These are phyloP conservation scores for Megalops atlanticus DNA, from an alignment of 2,113 vertebrate genomes.

Conservation along the genomic window DNA sequence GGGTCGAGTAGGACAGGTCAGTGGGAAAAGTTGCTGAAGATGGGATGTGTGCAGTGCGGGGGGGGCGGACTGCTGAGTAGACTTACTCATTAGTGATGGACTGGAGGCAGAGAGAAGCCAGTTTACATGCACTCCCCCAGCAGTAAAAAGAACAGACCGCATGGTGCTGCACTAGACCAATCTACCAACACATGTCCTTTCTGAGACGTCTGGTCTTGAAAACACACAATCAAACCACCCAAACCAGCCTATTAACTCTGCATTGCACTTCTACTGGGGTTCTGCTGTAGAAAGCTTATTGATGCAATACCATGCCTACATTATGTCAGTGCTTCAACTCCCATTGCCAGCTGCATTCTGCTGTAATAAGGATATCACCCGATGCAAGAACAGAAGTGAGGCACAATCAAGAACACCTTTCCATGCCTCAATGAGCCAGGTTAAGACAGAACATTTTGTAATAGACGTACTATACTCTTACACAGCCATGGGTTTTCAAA, in stretches of 20 bases:
- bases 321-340: neutral
- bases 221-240: neutral
- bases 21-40: slow-evolving; percentile 79
- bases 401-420: neutral
- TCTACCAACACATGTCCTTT: neutral
- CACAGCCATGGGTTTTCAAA: neutral
- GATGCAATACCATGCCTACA: neutral
- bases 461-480: neutral
- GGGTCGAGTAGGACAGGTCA: slow-evolving; percentile 85
- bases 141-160: neutral
- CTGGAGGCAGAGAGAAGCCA: neutral
- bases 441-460: neutral
- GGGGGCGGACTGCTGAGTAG: slow-evolving; percentile 77
- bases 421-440: neutral
- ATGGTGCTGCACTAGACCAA: neutral
- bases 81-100: slow-evolving; percentile 83
- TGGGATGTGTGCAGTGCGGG: slow-evolving; percentile 27
- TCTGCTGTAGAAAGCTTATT: neutral
- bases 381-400: neutral
- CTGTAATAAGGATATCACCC: neutral
- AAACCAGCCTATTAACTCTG: neutral
- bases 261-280: neutral
- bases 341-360: neutral
- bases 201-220: neutral
- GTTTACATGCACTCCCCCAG: neutral